Evolutionary conservation across 2,888 invertebrate genomes (phyloP).

Genomic region (Drosophila cracens): DNA sequence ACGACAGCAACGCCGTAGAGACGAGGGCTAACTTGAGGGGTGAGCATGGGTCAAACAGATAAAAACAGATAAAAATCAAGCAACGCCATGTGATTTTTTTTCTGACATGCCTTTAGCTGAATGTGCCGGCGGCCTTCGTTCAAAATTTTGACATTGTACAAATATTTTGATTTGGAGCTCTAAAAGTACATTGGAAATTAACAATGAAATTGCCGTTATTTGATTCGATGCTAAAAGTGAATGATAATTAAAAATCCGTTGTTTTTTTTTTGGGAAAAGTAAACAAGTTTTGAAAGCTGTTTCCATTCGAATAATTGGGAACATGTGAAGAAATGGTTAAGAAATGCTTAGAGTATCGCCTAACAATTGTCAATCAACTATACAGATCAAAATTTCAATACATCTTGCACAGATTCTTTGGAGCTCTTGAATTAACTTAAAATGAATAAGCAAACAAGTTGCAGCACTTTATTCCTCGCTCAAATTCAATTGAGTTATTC

Average conservation of each 20-base stretch:
- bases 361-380: neutral
- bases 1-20: conserved; percentile 7
- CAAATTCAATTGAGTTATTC: conserved; percentile 27
- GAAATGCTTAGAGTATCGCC: neutral
- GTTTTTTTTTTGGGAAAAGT: neutral
- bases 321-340: neutral
- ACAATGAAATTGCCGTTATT: conserved; percentile 41
- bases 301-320: neutral
- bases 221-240: conserved; percentile 1
- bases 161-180: conserved; percentile 56
- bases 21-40: neutral
- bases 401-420: neutral
- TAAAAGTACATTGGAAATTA: conserved; percentile 9
- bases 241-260: conserved; percentile 7
- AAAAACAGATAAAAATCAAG: conserved; percentile 19
- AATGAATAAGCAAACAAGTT: conserved; percentile 3
- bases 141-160: conserved; percentile 58
- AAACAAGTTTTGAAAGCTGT: conserved; percentile 3
- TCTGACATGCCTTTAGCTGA: no score
- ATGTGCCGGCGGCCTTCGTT: conserved; percentile 53
- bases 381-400: neutral
- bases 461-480: neutral
- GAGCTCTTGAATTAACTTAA: neutral
- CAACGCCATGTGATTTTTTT: conserved; percentile 33
- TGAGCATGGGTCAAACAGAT: conserved; percentile 12